Conservation (phyloP, 2,888 invertebrate genomes). For the Thelaira solivaga region DNA sequence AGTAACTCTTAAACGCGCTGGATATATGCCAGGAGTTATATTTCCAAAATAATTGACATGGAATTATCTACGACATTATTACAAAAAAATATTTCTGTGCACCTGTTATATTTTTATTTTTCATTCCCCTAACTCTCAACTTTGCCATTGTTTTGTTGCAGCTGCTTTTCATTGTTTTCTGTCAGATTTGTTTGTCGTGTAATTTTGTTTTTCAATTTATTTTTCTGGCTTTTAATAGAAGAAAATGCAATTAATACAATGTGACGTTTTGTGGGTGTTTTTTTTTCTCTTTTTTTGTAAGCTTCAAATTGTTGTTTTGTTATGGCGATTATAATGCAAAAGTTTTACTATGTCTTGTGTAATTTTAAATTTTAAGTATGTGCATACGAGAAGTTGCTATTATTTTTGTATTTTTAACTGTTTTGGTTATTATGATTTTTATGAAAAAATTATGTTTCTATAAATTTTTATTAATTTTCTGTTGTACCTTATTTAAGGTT, state of each 20-base stretch:
- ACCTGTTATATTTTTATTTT: background rate
- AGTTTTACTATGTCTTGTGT: constrained; percentile 54
- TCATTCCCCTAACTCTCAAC: no score
- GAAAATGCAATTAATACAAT: constrained; percentile 62
- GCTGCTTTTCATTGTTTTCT: constrained; percentile 37
- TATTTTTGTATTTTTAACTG: no score
- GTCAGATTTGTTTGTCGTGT: constrained; percentile 34
- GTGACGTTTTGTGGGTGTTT: constrained; percentile 63
- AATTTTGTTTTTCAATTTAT: constrained; percentile 3
- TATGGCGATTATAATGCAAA: constrained; percentile 54
- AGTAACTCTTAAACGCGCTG: no score
- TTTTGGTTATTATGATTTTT: no score
- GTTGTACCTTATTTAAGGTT: no score
- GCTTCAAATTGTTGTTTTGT: constrained; percentile 25
- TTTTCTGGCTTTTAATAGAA: constrained; percentile 9
- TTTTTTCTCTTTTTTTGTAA: constrained; percentile 22
- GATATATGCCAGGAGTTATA: no score
- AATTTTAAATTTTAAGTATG: constrained; percentile 54
- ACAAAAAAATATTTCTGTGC: no score
- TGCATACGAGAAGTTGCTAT: constrained; percentile 46
- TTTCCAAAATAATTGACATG: no score
- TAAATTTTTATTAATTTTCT: no score
- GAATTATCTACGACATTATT: no score
- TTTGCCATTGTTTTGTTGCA: constrained; percentile 9
- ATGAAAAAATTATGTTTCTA: no score